These are phyloP conservation scores for Arenicola marina DNA, from an alignment of 2,888 invertebrate genomes.

Conservation along the genomic window DNA sequence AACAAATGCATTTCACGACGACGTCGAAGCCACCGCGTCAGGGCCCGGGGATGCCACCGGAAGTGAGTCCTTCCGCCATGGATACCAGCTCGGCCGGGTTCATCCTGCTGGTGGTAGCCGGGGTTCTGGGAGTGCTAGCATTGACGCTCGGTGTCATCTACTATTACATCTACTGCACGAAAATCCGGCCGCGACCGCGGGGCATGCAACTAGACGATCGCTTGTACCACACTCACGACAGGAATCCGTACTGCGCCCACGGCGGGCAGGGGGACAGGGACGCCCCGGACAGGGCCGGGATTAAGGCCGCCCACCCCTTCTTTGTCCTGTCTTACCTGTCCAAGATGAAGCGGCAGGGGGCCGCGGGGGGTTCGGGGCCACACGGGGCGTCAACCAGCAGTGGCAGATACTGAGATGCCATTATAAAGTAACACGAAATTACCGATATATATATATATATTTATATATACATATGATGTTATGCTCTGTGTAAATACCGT, in stretches of 20 bases:
- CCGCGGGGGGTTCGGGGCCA: too few species aligned
- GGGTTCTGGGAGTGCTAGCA: constrained; percentile 12
- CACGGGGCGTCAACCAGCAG: too few species aligned
- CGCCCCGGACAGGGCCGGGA: neutral
- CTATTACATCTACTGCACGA: constrained; percentile 20
- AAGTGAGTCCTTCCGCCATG: too few species aligned
- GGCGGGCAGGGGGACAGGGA: neutral
- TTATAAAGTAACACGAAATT: too few species aligned
- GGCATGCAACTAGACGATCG: neutral
- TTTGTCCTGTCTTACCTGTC: neutral
- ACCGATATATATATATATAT: too few species aligned
- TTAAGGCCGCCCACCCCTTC: constrained; percentile 2
- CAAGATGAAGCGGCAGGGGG: neutral
- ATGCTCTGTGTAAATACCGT: too few species aligned
- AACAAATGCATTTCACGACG: too few species aligned
- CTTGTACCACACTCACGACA: neutral
- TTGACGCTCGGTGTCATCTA: constrained; percentile 17
- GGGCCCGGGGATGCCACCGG: too few species aligned
- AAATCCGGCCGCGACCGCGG: constrained; percentile 13
- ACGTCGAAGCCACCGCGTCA: too few species aligned
- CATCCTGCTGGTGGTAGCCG: constrained; percentile 4
- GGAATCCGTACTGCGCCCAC: neutral
- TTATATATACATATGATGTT: too few species aligned
- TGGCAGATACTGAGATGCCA: too few species aligned
- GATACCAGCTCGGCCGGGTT: too few species aligned